Percentiles rank a stretch among this genome's conserved stretches.
phyloP scores from a whole-genome alignment of 2,888 invertebrate genomes.

The Thera britannica region DNA sequence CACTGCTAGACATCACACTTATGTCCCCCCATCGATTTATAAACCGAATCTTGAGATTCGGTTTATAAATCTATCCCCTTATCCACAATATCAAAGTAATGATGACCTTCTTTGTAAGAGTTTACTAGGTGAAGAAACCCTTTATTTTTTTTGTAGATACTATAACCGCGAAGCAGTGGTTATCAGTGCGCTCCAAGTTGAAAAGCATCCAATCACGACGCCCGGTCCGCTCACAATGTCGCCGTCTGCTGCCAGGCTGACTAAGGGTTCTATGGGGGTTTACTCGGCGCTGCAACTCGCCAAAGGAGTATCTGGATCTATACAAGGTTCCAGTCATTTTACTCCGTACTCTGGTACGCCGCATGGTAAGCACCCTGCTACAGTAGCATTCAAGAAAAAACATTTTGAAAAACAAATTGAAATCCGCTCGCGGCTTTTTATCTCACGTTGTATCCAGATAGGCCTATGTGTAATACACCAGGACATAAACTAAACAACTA shows the following conservation, averaged over 20 bases:
- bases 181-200: constrained; percentile 96
- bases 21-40: too few relatives aligned
- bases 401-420: too few relatives aligned
- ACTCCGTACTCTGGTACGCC: constrained; percentile 87
- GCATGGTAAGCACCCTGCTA: constrained; percentile 58
- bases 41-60: too few relatives aligned
- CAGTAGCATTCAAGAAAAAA: background rate
- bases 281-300: constrained; percentile 83
- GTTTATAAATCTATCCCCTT: too few relatives aligned
- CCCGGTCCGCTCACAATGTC: constrained; percentile 93
- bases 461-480: too few relatives aligned
- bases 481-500: too few relatives aligned
- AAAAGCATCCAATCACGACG: constrained; percentile 95
- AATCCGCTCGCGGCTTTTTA: too few relatives aligned
- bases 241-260: constrained; percentile 85
- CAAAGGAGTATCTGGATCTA: constrained; percentile 75
- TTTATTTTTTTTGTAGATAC: constrained; percentile 85
- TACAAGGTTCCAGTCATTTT: constrained; percentile 85
- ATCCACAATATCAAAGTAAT: too few relatives aligned
- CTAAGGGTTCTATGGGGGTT: constrained; percentile 76
- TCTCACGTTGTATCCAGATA: too few relatives aligned
- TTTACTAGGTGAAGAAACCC: background rate
- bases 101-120: too few relatives aligned
- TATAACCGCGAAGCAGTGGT: constrained; percentile 97
- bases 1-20: too few relatives aligned